These are phyloP conservation scores for Perizoma flavofasciatum DNA, from an alignment of 2,888 invertebrate genomes.

Conservation along the genomic window DNA sequence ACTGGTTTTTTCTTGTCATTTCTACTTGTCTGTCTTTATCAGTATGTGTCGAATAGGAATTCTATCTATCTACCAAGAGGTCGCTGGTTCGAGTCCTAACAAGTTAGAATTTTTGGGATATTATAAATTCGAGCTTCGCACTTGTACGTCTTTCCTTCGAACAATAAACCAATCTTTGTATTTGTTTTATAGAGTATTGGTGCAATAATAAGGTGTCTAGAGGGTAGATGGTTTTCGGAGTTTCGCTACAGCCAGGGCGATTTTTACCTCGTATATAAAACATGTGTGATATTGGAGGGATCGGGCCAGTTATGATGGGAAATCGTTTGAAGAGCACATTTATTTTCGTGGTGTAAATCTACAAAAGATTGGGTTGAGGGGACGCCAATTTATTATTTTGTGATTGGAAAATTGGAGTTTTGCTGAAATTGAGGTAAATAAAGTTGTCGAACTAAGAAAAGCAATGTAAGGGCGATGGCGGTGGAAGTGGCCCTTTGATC, in stretches of 20 bases:
- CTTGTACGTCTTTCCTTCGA: too few relatives aligned
- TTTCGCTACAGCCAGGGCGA: conserved; percentile 39
- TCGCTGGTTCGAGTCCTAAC: too few relatives aligned
- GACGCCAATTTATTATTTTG: conserved; percentile 26
- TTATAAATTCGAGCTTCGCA: too few relatives aligned
- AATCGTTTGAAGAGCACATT: conserved; percentile 31
- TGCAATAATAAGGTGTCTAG: background rate
- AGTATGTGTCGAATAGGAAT: too few relatives aligned
- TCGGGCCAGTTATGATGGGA: conserved; percentile 34
- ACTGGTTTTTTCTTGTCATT: too few relatives aligned
- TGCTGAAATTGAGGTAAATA: conserved; percentile 1
- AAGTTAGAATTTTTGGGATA: too few relatives aligned
- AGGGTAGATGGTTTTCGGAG: background rate
- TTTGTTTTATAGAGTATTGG: too few relatives aligned
- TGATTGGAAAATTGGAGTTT: conserved; percentile 23
- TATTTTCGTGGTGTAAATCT: conserved; percentile 30
- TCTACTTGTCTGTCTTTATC: too few relatives aligned
- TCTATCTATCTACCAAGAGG: too few relatives aligned
- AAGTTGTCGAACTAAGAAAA: background rate
- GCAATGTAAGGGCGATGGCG: too few relatives aligned
- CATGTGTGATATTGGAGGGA: conserved; percentile 56
- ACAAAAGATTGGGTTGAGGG: conserved; percentile 26
- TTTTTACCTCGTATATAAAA: conserved; percentile 67
- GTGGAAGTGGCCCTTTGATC: too few relatives aligned
- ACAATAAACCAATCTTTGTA: too few relatives aligned